These are phyloP conservation scores for Andrena marginata DNA, from an alignment of 2,888 invertebrate genomes.

Conservation along the genomic window DNA sequence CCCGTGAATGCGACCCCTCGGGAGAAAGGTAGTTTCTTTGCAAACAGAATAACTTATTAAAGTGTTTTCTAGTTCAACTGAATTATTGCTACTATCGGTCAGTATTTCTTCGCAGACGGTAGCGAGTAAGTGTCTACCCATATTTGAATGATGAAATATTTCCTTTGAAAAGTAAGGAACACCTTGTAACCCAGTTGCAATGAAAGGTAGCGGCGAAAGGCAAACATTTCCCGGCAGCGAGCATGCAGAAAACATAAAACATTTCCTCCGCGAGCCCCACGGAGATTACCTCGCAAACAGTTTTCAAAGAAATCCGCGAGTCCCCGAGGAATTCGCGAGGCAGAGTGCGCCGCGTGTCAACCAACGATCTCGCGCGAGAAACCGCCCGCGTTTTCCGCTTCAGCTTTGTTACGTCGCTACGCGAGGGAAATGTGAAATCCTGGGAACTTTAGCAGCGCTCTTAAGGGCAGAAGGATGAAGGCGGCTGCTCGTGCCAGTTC, in stretches of 20 bases:
- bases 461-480: not conserved
- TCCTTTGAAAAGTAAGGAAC: not conserved
- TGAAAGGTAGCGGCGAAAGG: not conserved
- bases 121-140: not conserved
- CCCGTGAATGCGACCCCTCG: not conserved
- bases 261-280: constrained; percentile 4
- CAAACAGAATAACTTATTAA: not conserved
- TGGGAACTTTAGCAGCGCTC: not conserved
- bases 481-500: not conserved
- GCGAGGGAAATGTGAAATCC: constrained; percentile 30
- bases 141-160: not conserved
- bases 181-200: not conserved
- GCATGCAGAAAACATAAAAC: constrained; percentile 3
- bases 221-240: not conserved
- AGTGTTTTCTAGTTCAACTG: not conserved
- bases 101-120: not conserved
- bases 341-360: constrained; percentile 23
- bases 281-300: constrained; percentile 30
- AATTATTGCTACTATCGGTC: constrained; percentile 15
- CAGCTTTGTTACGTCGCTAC: constrained; percentile 69
- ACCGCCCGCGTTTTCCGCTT: constrained; percentile 10
- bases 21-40: not conserved
- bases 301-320: constrained; percentile 24
- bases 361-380: not conserved
- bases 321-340: constrained; percentile 19